Evolutionary conservation across 23 tunicate species (phyloP).

Genomic region (Trididemnum clinides): DNA sequence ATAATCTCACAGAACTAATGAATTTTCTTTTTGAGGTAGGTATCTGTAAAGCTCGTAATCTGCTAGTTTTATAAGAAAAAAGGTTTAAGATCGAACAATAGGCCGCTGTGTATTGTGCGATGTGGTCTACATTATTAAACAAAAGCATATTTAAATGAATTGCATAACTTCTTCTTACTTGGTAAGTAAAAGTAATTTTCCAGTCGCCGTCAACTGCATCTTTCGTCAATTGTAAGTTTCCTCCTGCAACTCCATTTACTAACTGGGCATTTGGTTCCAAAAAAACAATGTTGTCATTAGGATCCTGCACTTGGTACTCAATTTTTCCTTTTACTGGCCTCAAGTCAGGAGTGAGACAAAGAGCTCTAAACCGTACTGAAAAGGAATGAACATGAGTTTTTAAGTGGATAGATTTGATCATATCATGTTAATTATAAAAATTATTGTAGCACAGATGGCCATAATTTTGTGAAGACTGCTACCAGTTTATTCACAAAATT

Average conservation of each 20-base stretch:
- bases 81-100: too few relatives aligned
- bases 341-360: slow-evolving; percentile 60
- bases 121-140: too few relatives aligned
- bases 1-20: too few relatives aligned
- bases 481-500: neutral
- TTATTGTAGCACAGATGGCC: too few relatives aligned
- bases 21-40: too few relatives aligned
- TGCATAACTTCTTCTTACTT: too few relatives aligned
- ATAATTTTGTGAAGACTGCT: neutral
- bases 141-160: too few relatives aligned
- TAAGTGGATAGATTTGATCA: neutral
- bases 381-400: neutral
- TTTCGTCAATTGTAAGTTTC: slow-evolving; percentile 56
- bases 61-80: too few relatives aligned
- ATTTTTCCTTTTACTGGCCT: slow-evolving; percentile 56
- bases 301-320: slow-evolving; percentile 70
- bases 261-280: slow-evolving; percentile 46
- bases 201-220: slow-evolving; percentile 60
- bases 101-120: too few relatives aligned
- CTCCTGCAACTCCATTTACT: slow-evolving; percentile 73
- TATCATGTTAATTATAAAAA: neutral
- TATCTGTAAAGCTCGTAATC: too few relatives aligned
- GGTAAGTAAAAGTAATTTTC: slow-evolving; percentile 37
- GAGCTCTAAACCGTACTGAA: slow-evolving; percentile 87
- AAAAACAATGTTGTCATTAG: slow-evolving; percentile 65